phyloP scores from a whole-genome alignment of 2,888 invertebrate species.

The Cataglyphis rosenhaueri region DNA sequence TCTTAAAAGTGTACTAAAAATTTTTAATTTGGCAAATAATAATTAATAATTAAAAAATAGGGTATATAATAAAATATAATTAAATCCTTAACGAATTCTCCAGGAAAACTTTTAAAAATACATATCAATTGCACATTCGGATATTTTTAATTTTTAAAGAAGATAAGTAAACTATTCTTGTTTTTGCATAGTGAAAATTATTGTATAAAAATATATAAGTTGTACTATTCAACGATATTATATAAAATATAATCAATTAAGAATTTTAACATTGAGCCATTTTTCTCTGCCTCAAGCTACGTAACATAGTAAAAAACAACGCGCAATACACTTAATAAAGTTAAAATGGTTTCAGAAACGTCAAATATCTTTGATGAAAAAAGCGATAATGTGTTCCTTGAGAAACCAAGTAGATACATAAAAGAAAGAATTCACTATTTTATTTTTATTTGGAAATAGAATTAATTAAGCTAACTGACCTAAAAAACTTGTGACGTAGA shows the following conservation, averaged over 20 bases:
- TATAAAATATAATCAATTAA: not conserved
- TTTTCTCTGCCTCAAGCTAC: not conserved
- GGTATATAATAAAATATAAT: not conserved
- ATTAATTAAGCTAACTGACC: constrained; percentile 22
- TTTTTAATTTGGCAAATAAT: not conserved
- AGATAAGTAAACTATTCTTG: not conserved
- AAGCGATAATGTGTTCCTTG: constrained; percentile 19
- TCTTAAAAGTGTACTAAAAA: not conserved
- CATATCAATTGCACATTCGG: not conserved
- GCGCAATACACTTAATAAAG: not conserved
- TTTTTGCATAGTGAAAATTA: not conserved
- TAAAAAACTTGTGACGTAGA: constrained; percentile 14
- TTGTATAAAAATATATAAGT: not conserved
- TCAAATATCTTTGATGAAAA: not conserved
- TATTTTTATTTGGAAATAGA: constrained; percentile 2
- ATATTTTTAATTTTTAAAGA: not conserved
- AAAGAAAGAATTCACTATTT: constrained; percentile 10
- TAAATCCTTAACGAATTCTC: not conserved
- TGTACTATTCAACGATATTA: not conserved
- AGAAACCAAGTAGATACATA: not conserved
- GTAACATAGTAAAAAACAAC: not conserved
- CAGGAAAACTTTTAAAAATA: not conserved
- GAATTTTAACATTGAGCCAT: not conserved
- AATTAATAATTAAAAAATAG: not conserved
- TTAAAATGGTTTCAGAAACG: constrained; percentile 15